These are phyloP conservation scores for Lysandra bellargus DNA, from an alignment of 2,888 invertebrate species.

Conservation along the genomic window DNA sequence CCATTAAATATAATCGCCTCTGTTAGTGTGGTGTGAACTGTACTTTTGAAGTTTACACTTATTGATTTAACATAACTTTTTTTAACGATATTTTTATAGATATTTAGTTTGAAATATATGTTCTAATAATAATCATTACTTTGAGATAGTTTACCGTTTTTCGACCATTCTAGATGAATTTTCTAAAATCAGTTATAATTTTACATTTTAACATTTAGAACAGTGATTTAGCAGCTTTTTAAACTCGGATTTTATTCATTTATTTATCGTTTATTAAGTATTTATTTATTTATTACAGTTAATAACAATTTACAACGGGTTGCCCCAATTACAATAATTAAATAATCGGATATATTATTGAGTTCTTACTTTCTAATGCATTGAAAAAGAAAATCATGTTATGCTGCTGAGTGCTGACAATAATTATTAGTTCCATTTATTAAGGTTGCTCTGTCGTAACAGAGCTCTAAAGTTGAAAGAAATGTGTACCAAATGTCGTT, in stretches of 20 bases:
- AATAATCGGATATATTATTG: too few species aligned
- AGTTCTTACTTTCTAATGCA: too few species aligned
- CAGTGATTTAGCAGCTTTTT: not conserved
- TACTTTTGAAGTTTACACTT: slow-evolving; percentile 4
- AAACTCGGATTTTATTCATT: too few species aligned
- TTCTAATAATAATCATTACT: not conserved
- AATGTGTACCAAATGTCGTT: slow-evolving; percentile 3
- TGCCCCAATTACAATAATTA: too few species aligned
- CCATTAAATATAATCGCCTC: slow-evolving; percentile 5
- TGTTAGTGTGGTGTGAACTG: slow-evolving; percentile 12
- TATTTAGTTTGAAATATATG: slow-evolving; percentile 1
- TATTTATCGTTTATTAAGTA: too few species aligned
- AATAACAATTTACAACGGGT: too few species aligned
- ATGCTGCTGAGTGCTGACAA: not conserved
- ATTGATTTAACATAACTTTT: slow-evolving; percentile 1
- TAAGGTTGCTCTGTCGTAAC: not conserved
- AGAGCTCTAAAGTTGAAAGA: not conserved
- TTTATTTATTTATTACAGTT: too few species aligned
- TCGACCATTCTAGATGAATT: not conserved
- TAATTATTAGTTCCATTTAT: not conserved
- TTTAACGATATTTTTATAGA: not conserved
- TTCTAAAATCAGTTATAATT: not conserved
- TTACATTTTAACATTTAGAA: not conserved
- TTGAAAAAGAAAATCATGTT: not conserved
- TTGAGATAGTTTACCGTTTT: not conserved